phyloP scores from a whole-genome alignment of 2,797 vertebrate species.

The Chiroxiphia lanceolata region DNA sequence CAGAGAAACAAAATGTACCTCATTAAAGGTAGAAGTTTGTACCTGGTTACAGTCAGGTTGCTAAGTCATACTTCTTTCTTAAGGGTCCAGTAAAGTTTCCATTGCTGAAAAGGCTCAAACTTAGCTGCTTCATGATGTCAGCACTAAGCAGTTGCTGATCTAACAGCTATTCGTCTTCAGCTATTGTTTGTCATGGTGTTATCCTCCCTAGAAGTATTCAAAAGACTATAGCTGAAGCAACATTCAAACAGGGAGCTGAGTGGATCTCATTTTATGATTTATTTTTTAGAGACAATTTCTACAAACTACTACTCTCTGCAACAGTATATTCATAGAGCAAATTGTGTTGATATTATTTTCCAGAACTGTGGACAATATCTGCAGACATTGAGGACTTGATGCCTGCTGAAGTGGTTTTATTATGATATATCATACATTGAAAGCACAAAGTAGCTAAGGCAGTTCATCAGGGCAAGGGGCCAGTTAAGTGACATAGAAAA shows the following conservation, averaged over 20 bases:
- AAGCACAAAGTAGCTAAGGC: background rate
- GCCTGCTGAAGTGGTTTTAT: background rate
- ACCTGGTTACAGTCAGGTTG: background rate
- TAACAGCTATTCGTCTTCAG: background rate
- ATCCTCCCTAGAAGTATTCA: background rate
- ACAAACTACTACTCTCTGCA: background rate
- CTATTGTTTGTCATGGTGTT: background rate
- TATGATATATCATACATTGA: background rate
- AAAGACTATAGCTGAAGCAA: background rate
- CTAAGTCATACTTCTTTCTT: background rate
- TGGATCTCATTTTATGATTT: background rate
- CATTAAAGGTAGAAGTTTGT: background rate
- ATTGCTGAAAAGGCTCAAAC: background rate
- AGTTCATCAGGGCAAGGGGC: background rate
- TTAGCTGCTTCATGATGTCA: background rate
- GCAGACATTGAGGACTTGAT: background rate
- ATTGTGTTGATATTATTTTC: background rate
- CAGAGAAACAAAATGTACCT: background rate
- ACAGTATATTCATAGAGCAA: background rate
- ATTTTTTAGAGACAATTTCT: background rate
- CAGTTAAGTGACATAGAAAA: background rate
- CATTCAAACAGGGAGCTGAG: background rate
- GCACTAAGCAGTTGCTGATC: background rate
- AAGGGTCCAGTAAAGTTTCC: background rate
- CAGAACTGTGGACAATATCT: background rate